phyloP scores from a whole-genome alignment of 2,888 invertebrate species.

The Acrocyrtus sp. region DNA sequence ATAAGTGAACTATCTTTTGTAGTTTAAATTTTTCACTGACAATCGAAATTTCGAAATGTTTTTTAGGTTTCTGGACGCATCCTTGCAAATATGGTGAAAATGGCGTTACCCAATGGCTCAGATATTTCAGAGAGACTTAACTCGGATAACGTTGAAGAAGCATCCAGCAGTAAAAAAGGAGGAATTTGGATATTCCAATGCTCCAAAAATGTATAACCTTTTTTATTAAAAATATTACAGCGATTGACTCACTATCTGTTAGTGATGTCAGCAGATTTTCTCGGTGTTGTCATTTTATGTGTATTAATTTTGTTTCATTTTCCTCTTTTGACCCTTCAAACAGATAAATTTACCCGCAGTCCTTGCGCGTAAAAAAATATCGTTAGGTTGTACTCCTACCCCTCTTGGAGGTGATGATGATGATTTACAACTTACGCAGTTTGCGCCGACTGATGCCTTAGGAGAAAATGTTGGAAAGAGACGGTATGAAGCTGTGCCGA shows the following conservation, averaged over 20 bases:
- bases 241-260: neutral
- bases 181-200: conserved; percentile 53
- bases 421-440: conserved; percentile 10
- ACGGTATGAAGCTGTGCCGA: conserved; percentile 35
- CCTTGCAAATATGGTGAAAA: conserved; percentile 21
- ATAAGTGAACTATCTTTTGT: neutral
- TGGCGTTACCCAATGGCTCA: neutral
- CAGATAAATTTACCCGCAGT: conserved; percentile 31
- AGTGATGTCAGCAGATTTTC: neutral
- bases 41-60: too few species aligned
- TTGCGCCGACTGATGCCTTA: conserved; percentile 2
- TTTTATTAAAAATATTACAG: neutral
- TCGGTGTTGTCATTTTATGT: neutral
- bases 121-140: conserved; percentile 8
- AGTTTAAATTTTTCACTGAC: too few species aligned
- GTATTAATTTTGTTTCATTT: neutral
- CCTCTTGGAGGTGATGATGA: conserved; percentile 8
- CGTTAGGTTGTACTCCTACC: conserved; percentile 12
- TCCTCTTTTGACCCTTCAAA: too few species aligned
- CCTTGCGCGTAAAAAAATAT: conserved; percentile 34
- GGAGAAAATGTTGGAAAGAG: conserved; percentile 9
- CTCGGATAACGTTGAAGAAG: conserved; percentile 22
- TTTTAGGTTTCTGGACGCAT: conserved; percentile 35
- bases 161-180: conserved; percentile 11
- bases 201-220: conserved; percentile 36